These are phyloP conservation scores for Nemotelus pantherinus DNA, from an alignment of 2,888 invertebrate species.

Conservation along the genomic window DNA sequence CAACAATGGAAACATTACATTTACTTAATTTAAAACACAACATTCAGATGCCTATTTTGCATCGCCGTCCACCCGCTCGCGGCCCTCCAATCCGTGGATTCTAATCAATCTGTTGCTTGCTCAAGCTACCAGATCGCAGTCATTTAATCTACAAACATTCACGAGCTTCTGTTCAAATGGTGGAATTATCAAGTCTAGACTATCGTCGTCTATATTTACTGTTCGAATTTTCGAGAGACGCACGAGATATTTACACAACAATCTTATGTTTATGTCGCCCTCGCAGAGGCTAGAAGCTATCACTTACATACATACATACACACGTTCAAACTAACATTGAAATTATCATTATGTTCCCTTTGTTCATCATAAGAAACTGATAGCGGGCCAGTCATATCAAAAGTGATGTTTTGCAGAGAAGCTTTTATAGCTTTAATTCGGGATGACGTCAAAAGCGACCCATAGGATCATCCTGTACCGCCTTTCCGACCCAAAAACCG, in stretches of 20 bases:
- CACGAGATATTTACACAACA: conserved; percentile 16
- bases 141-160: conserved; percentile 21
- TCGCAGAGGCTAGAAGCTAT: too few relatives aligned
- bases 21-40: too few relatives aligned
- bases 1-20: too few relatives aligned
- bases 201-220: conserved; percentile 28
- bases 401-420: too few relatives aligned
- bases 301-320: too few relatives aligned
- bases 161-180: conserved; percentile 13
- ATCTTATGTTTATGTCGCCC: conserved; percentile 15
- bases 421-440: too few relatives aligned
- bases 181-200: conserved; percentile 34
- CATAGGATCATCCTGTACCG: conserved; percentile 4
- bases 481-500: background rate
- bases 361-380: too few relatives aligned
- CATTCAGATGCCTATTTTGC: too few relatives aligned
- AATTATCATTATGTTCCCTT: too few relatives aligned
- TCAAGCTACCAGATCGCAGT: background rate
- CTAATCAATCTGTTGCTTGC: background rate
- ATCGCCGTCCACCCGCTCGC: too few relatives aligned
- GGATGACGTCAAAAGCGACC: conserved; percentile 31
- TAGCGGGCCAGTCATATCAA: too few relatives aligned
- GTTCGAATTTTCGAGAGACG: background rate
- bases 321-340: too few relatives aligned
- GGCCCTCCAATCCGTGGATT: background rate